These are phyloP conservation scores for Knipowitschia caucasica DNA, from an alignment of 2,797 vertebrate genomes.

Conservation along the genomic window DNA sequence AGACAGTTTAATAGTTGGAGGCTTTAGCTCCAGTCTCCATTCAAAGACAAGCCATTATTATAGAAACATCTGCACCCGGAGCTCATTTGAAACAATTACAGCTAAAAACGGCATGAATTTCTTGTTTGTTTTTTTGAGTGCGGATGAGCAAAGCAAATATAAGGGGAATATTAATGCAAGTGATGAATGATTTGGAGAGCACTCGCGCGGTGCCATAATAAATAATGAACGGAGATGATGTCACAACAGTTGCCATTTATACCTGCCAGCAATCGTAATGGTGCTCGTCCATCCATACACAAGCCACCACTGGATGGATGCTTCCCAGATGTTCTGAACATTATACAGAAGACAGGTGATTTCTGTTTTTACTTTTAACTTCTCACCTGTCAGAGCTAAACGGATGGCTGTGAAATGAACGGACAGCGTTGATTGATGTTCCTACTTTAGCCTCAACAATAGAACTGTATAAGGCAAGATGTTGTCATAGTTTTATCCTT, in stretches of 20 bases:
- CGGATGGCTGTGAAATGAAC: neutral
- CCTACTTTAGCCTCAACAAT: too few species aligned
- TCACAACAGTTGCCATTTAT: slow-evolving; percentile 16
- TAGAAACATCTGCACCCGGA: slow-evolving; percentile 62
- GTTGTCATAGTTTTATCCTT: neutral
- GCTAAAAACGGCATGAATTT: slow-evolving; percentile 18
- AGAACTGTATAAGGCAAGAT: too few species aligned
- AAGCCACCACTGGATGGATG: neutral
- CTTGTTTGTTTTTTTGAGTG: slow-evolving; percentile 54
- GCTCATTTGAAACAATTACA: slow-evolving; percentile 33
- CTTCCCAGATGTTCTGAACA: slow-evolving; percentile 19
- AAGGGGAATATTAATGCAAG: slow-evolving; percentile 45
- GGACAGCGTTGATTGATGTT: too few species aligned
- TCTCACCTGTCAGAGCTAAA: slow-evolving; percentile 16
- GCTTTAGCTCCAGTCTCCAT: slow-evolving; percentile 34
- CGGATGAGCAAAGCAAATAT: slow-evolving; percentile 34
- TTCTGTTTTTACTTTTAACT: neutral
- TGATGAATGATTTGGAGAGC: slow-evolving; percentile 49
- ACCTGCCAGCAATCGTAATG: slow-evolving; percentile 18
- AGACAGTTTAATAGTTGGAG: slow-evolving; percentile 49
- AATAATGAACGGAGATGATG: slow-evolving; percentile 41
- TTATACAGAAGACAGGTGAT: slow-evolving; percentile 8
- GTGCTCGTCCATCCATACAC: slow-evolving; percentile 31
- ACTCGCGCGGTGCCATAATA: slow-evolving; percentile 29
- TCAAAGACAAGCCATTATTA: slow-evolving; percentile 59